phyloP scores from a whole-genome alignment of 30 jellyfish, hydroid and myxozoan species.

The Cassiopea andromeda region DNA sequence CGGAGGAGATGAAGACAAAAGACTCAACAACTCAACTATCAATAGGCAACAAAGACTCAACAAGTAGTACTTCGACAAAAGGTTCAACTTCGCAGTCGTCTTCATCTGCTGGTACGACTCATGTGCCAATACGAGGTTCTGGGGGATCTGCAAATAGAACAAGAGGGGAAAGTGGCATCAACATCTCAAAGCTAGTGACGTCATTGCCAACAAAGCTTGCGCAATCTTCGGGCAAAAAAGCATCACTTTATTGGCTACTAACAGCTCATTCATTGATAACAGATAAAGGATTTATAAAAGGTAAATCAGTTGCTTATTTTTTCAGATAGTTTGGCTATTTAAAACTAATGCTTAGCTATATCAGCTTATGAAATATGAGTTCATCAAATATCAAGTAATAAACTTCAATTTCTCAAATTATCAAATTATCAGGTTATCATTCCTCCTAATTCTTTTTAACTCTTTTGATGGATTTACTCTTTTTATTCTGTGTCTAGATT shows the following conservation, averaged over 20 bases:
- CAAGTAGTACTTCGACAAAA: neutral
- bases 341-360: no score
- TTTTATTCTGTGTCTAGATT: no score
- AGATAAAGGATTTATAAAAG: slow-evolving; percentile 76
- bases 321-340: neutral
- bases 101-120: slow-evolving; percentile 51
- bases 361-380: no score
- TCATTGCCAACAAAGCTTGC: slow-evolving; percentile 40
- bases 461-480: no score
- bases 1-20: neutral
- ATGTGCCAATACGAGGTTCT: slow-evolving; percentile 48
- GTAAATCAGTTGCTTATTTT: slow-evolving; percentile 15
- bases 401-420: no score
- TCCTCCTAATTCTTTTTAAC: no score
- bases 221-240: slow-evolving; percentile 42
- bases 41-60: slow-evolving; percentile 16
- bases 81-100: slow-evolving; percentile 34
- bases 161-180: slow-evolving; percentile 1
- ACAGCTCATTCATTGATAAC: slow-evolving; percentile 84
- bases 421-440: no score
- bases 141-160: slow-evolving; percentile 5
- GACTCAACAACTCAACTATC: slow-evolving; percentile 44
- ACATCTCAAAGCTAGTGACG: slow-evolving; percentile 6
- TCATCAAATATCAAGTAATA: no score
- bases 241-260: slow-evolving; percentile 78